Base-by-base conservation (phyloP, 2,797 vertebrate species). In the Podarcis lilfordi region DNA sequence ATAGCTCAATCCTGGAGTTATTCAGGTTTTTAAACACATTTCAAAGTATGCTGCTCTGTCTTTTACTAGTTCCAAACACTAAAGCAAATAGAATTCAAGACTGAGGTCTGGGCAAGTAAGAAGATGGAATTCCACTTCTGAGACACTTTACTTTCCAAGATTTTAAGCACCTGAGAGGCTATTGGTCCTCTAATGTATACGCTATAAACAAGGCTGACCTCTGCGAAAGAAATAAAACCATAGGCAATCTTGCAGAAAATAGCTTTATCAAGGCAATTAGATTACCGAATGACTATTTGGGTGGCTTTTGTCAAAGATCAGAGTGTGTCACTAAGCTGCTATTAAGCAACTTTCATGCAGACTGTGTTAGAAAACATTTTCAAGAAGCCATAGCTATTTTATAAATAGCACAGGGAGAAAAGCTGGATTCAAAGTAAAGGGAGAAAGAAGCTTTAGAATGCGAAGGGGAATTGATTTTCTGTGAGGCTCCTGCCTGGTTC, bases 71-170 rank as follows among this genome's bases (percentile, higher is more conserved):
- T 94, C 76, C 7, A 1, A 71, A 75, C 83, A 72, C n/a, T 82
- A 84, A 29, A 90, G 13, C 4, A 92, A 89, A 91, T 90, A 85
- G 85, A 90, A 90, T 88, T 82, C 35, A 13, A n/a, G 29, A 43
- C 3, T 76, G 45, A 91, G 85, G 9, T 43, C 82, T 40, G 50
- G 84, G 27, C 8, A 87, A 94, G 84, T 88, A 87, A 88, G 85
- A 19, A 64, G 87, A 90, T 85, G 25, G 55, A 90, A 84, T 81
- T 84, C 10, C n/a, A 87, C 61, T 85, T 89, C 71, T 87, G 89
- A 91, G 45, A 2, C 43, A 40, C 91, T 92, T 89, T 84, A 89
- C 90, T 92, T 84, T 76, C 4, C 88, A 91, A 87, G 75, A 87
- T 72, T 90, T 88, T 89, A 91, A 86, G 15, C 3, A 37, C 69